Percentiles rank a stretch among this genome's conserved stretches.
These are phyloP conservation scores for Germaria angustata DNA, from an alignment of 2,888 invertebrate genomes.

Conservation along the genomic window DNA sequence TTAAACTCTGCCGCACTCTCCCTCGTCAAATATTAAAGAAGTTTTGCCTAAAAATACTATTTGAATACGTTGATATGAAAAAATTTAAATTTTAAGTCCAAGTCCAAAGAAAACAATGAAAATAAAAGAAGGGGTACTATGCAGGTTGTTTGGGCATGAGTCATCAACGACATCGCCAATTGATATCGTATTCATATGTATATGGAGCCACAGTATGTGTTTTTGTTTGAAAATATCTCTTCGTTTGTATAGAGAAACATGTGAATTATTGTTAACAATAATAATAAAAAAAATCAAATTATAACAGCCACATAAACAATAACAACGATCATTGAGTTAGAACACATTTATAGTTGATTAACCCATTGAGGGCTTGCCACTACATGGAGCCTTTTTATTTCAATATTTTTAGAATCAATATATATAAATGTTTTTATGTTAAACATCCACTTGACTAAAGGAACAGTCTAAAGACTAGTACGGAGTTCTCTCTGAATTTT, in stretches of 20 bases:
- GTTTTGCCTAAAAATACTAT: constrained; percentile 37
- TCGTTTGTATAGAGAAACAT: constrained; percentile 45
- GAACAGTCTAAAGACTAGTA: too few relatives aligned
- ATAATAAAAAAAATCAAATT: constrained; percentile 54
- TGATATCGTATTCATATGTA: not conserved
- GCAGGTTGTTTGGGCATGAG: constrained; percentile 57
- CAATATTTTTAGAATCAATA: too few relatives aligned
- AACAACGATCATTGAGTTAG: constrained; percentile 24
- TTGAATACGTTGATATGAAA: not conserved
- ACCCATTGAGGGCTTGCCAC: not conserved
- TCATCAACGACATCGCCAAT: constrained; percentile 48
- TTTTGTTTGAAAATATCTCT: not conserved
- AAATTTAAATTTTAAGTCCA: not conserved
- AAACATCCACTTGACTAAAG: too few relatives aligned
- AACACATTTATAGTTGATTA: constrained; percentile 4
- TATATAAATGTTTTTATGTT: too few relatives aligned
- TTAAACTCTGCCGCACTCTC: not conserved
- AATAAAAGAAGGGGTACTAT: constrained; percentile 35
- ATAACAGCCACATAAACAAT: constrained; percentile 42
- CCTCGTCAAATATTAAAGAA: not conserved
- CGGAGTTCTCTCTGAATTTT: too few relatives aligned
- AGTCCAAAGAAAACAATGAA: not conserved
- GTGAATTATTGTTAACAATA: constrained; percentile 63
- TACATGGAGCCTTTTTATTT: not conserved
- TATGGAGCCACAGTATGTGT: not conserved